These are phyloP conservation scores for Steinernema scapterisci DNA, from an alignment of 2,888 invertebrate genomes.

Conservation along the genomic window DNA sequence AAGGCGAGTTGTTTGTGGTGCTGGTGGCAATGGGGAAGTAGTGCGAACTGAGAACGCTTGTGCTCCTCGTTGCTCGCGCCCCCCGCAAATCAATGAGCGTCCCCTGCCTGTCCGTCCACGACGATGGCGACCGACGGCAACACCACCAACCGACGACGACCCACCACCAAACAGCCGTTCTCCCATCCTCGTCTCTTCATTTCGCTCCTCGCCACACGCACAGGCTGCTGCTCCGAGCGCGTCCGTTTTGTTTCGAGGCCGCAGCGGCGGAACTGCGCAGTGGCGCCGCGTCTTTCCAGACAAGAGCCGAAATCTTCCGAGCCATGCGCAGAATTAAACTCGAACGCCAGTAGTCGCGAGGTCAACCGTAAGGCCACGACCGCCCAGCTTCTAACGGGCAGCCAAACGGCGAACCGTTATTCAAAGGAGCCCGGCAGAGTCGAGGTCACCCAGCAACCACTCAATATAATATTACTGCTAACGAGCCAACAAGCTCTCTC, in stretches of 20 bases:
- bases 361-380: constrained; percentile 3
- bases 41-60: constrained; percentile 31
- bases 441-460: not conserved
- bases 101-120: not conserved
- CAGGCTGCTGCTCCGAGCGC: not conserved
- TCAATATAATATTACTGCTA: not conserved
- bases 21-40: not conserved
- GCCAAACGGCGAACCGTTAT: no score
- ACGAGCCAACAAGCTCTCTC: not conserved
- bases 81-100: constrained; percentile 29
- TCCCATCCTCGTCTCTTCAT: not conserved
- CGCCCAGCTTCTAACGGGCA: not conserved
- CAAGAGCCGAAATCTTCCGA: constrained; percentile 7
- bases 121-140: not conserved
- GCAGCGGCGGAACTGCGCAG: constrained; percentile 12
- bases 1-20: constrained; percentile 14
- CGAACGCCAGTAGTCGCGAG: not conserved
- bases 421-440: no score
- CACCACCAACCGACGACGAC: not conserved
- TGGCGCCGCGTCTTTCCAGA: not conserved
- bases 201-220: constrained; percentile 22
- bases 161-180: constrained; percentile 30
- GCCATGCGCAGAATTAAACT: constrained; percentile 1
- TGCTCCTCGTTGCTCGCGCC: not conserved
- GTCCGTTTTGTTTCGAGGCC: constrained; percentile 21